Percentiles rank a stretch among this genome's conserved stretches.
Evolutionary conservation across 2,797 vertebrate species (phyloP).

Genomic region (Rhyacichthys aspro): DNA sequence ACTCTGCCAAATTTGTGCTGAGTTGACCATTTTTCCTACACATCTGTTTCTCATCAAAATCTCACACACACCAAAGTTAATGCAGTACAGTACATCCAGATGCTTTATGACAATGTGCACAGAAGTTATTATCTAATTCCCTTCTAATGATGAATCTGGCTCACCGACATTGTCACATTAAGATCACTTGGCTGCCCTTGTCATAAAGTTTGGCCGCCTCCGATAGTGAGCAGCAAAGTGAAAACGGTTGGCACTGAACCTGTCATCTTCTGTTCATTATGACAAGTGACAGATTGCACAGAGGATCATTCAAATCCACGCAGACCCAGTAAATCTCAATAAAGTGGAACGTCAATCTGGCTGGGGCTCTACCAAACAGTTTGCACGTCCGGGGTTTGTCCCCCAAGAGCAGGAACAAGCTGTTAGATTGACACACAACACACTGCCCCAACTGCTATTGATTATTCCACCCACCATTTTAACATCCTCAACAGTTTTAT

Average conservation of each 20-base stretch:
- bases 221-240: slow-evolving; percentile 52
- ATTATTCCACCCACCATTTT: slow-evolving; percentile 61
- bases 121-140: slow-evolving; percentile 20
- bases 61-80: slow-evolving; percentile 1
- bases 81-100: slow-evolving; percentile 1
- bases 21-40: not conserved
- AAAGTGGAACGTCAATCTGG: slow-evolving; percentile 68
- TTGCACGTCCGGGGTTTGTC: slow-evolving; percentile 56
- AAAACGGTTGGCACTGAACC: slow-evolving; percentile 59
- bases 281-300: slow-evolving; percentile 67
- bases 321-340: slow-evolving; percentile 69
- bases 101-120: slow-evolving; percentile 8
- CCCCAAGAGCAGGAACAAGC: slow-evolving; percentile 67
- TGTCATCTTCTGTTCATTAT: slow-evolving; percentile 74
- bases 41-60: slow-evolving; percentile 1
- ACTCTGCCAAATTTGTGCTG: not conserved
- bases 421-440: slow-evolving; percentile 68
- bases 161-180: slow-evolving; percentile 46
- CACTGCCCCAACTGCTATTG: slow-evolving; percentile 68
- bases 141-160: slow-evolving; percentile 26
- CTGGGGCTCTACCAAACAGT: slow-evolving; percentile 36
- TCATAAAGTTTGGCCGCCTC: slow-evolving; percentile 58
- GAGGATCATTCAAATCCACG: slow-evolving; percentile 67
- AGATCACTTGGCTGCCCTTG: slow-evolving; percentile 65
- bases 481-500: slow-evolving; percentile 43